phyloP scores from a whole-genome alignment of 1,140 invertebrate species.

The Magallana angulata region DNA sequence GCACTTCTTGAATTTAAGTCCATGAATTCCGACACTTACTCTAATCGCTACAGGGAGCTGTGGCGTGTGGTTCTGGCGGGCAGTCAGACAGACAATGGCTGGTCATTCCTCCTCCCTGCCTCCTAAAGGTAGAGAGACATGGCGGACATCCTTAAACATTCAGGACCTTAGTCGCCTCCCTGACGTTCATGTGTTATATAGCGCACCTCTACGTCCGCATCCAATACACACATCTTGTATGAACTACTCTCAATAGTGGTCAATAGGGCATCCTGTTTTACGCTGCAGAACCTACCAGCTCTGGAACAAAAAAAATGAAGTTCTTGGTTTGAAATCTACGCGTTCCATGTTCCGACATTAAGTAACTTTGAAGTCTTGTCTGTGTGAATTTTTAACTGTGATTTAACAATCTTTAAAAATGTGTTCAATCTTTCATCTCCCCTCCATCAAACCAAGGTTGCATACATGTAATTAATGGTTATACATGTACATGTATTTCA shows the following conservation, averaged over 20 bases:
- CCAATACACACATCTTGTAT: background rate
- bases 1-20: background rate
- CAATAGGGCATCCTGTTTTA: too few species aligned
- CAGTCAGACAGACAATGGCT: background rate
- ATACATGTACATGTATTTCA: background rate
- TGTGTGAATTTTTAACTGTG: too few species aligned
- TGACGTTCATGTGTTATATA: background rate
- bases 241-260: too few species aligned
- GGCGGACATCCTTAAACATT: background rate
- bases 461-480: too few species aligned
- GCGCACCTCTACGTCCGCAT: background rate
- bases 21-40: background rate
- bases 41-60: background rate
- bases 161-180: background rate
- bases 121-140: background rate
- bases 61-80: background rate
- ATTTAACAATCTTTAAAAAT: too few species aligned
- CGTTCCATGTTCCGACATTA: too few species aligned
- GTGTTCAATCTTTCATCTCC: too few species aligned
- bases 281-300: background rate
- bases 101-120: background rate
- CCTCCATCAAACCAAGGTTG: too few species aligned
- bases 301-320: background rate
- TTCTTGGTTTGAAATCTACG: background rate
- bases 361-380: too few species aligned